These are phyloP conservation scores for Pantherophis vulpinus DNA, from an alignment of 2,797 vertebrate species.

Conservation along the genomic window DNA sequence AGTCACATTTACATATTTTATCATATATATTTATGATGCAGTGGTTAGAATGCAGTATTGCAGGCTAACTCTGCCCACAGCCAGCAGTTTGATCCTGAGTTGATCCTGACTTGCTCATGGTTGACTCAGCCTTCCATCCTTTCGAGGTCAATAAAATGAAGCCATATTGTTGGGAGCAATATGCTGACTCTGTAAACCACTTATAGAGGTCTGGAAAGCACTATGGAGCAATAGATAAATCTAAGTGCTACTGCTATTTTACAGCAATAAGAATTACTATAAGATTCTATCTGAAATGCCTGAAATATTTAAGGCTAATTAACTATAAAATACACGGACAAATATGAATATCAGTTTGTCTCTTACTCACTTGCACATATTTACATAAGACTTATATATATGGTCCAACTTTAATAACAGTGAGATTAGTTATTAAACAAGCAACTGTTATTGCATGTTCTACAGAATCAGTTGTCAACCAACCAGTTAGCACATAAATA, in stretches of 20 bases:
- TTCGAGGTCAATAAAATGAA: background rate
- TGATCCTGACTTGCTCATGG: background rate
- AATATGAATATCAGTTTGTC: conserved; percentile 45
- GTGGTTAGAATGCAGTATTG: background rate
- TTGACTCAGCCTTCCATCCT: background rate
- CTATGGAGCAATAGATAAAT: background rate
- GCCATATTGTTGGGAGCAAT: background rate
- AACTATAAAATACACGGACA: conserved; percentile 63
- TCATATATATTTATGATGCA: background rate
- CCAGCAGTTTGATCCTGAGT: background rate
- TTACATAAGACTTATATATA: conserved; percentile 62
- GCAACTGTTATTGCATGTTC: conserved; percentile 54
- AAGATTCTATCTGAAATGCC: conserved; percentile 55
- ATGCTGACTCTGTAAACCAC: background rate
- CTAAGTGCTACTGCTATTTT: conserved; percentile 34
- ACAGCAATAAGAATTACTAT: conserved; percentile 48
- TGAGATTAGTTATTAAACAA: conserved; percentile 63
- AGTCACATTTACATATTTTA: background rate
- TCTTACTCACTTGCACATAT: conserved; percentile 26
- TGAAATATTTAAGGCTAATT: conserved; percentile 64
- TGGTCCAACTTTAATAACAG: conserved; percentile 60
- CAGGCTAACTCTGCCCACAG: too few relatives aligned
- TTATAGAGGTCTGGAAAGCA: background rate
- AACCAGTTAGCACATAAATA: conserved; percentile 30
- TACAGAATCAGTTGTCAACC: conserved; percentile 49